These are phyloP conservation scores for Portunus trituberculatus DNA, from an alignment of 1,140 invertebrate genomes.

Conservation along the genomic window DNA sequence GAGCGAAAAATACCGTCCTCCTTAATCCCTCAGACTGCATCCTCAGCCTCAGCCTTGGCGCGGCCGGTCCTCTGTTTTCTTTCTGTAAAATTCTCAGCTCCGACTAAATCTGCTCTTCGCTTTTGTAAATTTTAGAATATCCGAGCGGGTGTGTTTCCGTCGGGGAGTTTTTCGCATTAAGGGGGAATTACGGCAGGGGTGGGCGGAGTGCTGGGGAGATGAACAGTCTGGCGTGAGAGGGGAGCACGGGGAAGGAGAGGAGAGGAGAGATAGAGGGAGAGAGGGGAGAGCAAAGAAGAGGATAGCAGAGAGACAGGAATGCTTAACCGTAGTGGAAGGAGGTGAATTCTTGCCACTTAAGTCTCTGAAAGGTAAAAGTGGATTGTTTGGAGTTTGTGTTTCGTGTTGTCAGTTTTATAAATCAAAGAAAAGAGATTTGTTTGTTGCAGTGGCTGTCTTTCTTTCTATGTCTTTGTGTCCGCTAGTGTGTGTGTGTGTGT, in stretches of 20 bases:
- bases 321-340: too few species aligned
- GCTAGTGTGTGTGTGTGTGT: too few species aligned
- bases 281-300: background rate
- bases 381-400: background rate
- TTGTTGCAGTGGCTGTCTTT: too few species aligned
- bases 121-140: conserved; percentile 16
- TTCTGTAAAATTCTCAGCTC: background rate
- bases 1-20: background rate
- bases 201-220: background rate
- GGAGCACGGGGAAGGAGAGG: background rate
- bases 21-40: background rate
- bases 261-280: background rate
- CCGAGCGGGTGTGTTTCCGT: background rate
- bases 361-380: background rate
- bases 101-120: background rate
- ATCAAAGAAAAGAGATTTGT: too few species aligned
- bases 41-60: background rate
- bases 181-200: background rate
- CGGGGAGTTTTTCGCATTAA: conserved; percentile 12
- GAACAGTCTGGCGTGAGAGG: background rate
- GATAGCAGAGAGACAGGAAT: background rate
- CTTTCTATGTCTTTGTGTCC: too few species aligned
- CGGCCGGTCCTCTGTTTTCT: background rate
- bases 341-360: too few species aligned
- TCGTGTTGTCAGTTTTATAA: too few species aligned